phyloP scores from a whole-genome alignment of 2,888 invertebrate genomes.

The Melitaea athalia region DNA sequence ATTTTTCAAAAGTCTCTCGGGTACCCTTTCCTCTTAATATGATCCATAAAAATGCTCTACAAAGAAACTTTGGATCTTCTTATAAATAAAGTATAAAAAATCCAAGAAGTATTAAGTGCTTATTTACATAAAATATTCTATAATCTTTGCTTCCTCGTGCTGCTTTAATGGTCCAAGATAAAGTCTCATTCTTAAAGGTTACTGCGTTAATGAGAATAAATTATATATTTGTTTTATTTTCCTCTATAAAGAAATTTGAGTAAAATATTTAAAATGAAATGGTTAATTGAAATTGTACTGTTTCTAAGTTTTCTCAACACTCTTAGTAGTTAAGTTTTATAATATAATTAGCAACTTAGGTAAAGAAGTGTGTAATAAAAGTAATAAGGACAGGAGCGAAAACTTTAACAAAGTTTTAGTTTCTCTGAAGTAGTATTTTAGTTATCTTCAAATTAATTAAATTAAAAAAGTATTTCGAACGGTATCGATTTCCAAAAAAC shows the following conservation, averaged over 20 bases:
- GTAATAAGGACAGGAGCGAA: background rate
- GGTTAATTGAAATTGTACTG: background rate
- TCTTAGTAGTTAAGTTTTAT: background rate
- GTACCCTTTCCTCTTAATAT: too few relatives aligned
- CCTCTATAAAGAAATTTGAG: background rate
- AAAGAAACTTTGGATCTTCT: conserved; percentile 25
- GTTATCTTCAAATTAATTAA: background rate
- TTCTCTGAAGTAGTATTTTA: background rate
- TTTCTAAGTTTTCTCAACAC: background rate
- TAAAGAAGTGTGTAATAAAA: background rate
- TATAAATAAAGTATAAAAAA: conserved; percentile 31
- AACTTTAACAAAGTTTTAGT: background rate
- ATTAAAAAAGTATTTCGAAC: background rate
- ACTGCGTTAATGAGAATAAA: conserved; percentile 5
- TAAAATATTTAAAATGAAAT: background rate
- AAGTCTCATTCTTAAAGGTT: conserved; percentile 9
- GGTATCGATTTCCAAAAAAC: conserved; percentile 24
- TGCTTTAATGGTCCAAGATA: conserved; percentile 12
- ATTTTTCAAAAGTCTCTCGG: too few relatives aligned
- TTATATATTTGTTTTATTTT: conserved; percentile 11
- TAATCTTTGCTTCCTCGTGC: conserved; percentile 23
- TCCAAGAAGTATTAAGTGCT: conserved; percentile 32
- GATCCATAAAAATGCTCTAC: conserved; percentile 61
- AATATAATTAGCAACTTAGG: background rate
- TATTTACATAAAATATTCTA: conserved; percentile 37